These are phyloP conservation scores for Calameuta idolon DNA, from an alignment of 2,888 invertebrate species.

Conservation along the genomic window DNA sequence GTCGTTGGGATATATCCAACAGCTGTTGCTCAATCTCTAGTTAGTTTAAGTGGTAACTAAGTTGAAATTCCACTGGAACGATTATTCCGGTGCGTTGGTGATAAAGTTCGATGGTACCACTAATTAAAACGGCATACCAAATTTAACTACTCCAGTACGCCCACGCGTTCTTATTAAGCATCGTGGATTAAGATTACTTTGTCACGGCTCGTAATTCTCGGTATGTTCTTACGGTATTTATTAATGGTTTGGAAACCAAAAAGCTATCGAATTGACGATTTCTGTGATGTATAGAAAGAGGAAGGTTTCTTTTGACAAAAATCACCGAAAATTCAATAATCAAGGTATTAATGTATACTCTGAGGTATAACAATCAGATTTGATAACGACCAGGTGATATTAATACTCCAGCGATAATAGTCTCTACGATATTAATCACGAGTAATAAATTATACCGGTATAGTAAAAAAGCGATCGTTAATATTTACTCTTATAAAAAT, in stretches of 20 bases:
- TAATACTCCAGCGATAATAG: background rate
- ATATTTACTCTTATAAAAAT: background rate
- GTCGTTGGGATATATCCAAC: background rate
- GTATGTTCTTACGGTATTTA: background rate
- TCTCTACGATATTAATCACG: background rate
- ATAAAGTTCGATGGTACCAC: constrained; percentile 18
- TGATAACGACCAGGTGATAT: background rate
- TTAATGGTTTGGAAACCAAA: background rate
- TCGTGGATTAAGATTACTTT: constrained; percentile 1
- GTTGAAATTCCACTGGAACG: constrained; percentile 18
- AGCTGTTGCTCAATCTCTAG: constrained; percentile 1
- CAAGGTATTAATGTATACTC: background rate
- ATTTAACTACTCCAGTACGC: constrained; percentile 11
- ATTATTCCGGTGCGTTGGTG: constrained; percentile 13
- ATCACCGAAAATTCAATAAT: background rate
- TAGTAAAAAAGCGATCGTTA: background rate
- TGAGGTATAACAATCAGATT: background rate
- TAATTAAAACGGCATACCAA: constrained; percentile 25
- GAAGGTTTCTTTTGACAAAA: background rate
- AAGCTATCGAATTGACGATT: background rate
- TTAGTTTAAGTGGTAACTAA: constrained; percentile 2
- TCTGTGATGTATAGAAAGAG: background rate
- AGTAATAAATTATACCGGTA: background rate
- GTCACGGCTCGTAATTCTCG: background rate
- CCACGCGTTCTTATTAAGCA: constrained; percentile 7